Conservation (phyloP, 2,113 vertebrate species). For the Mesembrinibis cayennensis region DNA sequence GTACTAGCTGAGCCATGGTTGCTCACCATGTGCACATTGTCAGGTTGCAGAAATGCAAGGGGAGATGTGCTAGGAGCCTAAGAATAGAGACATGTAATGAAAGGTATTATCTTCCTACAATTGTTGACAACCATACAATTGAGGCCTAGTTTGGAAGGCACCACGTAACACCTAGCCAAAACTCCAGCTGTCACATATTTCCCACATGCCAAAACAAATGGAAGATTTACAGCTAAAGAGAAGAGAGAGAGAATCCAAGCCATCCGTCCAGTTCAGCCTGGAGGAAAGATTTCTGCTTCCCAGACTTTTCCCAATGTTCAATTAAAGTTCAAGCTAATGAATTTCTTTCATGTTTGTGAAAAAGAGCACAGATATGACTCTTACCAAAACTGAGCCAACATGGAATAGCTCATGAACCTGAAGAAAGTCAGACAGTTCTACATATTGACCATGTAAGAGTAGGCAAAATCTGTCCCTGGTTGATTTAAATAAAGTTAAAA, state of each 20-base stretch:
- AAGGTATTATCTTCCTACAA: background rate
- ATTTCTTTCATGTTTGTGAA: background rate
- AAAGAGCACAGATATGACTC: background rate
- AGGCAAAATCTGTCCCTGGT: background rate
- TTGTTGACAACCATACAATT: background rate
- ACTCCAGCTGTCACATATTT: background rate
- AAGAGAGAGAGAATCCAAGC: background rate
- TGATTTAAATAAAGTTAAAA: background rate
- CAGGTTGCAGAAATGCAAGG: background rate
- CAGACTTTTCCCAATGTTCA: background rate
- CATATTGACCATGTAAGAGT: background rate
- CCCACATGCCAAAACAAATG: background rate
- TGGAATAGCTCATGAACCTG: background rate
- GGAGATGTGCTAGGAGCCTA: background rate
- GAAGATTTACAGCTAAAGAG: background rate
- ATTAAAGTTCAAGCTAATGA: background rate
- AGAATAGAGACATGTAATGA: background rate
- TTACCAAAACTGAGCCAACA: background rate
- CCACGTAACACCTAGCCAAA: background rate
- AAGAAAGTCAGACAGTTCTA: background rate
- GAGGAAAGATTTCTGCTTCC: background rate
- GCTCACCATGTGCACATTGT: rapidly evolving
- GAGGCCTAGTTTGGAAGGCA: background rate
- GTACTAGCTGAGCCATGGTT: background rate
- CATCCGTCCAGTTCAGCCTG: background rate